Percentiles rank a stretch among this genome's conserved stretches.
These are phyloP conservation scores for Psylliodes chrysocephalus DNA, from an alignment of 2,888 invertebrate species.

Conservation along the genomic window DNA sequence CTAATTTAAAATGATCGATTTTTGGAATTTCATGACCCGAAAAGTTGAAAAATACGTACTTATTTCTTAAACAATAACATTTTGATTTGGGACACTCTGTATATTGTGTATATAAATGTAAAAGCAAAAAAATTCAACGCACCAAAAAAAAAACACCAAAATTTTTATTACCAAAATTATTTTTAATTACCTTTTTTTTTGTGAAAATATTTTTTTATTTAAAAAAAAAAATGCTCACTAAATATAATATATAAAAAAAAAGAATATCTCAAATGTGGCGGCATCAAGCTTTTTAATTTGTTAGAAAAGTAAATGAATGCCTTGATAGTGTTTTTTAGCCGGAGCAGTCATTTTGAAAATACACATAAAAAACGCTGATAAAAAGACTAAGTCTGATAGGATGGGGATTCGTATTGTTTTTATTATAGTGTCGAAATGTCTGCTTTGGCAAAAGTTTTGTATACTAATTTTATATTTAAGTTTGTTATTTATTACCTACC, in stretches of 20 bases:
- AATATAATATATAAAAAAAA: too few relatives aligned
- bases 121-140: too few relatives aligned
- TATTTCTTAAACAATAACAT: too few relatives aligned
- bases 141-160: too few relatives aligned
- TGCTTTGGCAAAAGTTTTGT: slow-evolving; percentile 26
- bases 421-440: slow-evolving; percentile 16
- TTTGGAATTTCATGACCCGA: too few relatives aligned
- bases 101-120: too few relatives aligned
- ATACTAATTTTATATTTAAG: slow-evolving; percentile 40
- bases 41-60: too few relatives aligned
- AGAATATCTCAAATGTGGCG: slow-evolving; percentile 8
- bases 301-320: neutral
- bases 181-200: neutral
- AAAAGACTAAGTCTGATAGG: neutral
- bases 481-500: slow-evolving; percentile 51
- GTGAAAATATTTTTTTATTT: neutral
- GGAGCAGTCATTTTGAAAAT: slow-evolving; percentile 7
- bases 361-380: neutral
- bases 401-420: neutral
- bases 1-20: too few relatives aligned
- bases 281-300: slow-evolving; percentile 19
- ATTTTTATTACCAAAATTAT: too few relatives aligned
- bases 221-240: neutral
- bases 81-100: too few relatives aligned
- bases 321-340: slow-evolving; percentile 13